These are phyloP conservation scores for Laspeyria flexula DNA, from an alignment of 2,888 invertebrate genomes.

Conservation along the genomic window DNA sequence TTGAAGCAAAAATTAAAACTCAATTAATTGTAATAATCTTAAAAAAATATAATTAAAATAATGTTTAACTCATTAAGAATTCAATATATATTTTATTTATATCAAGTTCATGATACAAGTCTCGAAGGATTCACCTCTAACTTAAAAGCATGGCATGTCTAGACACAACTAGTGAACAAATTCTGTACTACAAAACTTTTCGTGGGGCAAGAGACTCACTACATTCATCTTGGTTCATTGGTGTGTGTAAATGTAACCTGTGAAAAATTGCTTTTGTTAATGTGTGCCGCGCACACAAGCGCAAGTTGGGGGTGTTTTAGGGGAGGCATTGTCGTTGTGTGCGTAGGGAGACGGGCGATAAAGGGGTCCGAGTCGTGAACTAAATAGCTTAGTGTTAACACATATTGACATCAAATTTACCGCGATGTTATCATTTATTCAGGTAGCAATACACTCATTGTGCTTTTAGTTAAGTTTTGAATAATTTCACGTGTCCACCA, in stretches of 20 bases:
- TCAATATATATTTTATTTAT: slow-evolving; percentile 49
- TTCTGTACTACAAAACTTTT: slow-evolving; percentile 83
- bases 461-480: slow-evolving; percentile 70
- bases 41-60: no score
- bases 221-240: slow-evolving; percentile 61
- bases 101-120: slow-evolving; percentile 67
- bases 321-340: slow-evolving; percentile 54
- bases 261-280: slow-evolving; percentile 79
- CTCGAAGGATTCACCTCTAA: slow-evolving; percentile 77
- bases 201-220: slow-evolving; percentile 79
- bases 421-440: slow-evolving; percentile 86
- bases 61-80: slow-evolving; percentile 22
- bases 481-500: slow-evolving; percentile 56
- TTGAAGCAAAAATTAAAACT: not conserved
- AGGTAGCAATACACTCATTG: slow-evolving; percentile 79
- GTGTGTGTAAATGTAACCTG: slow-evolving; percentile 76
- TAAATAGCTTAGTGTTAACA: slow-evolving; percentile 87
- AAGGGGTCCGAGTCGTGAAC: slow-evolving; percentile 82
- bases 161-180: slow-evolving; percentile 84
- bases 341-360: slow-evolving; percentile 60
- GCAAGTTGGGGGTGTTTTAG: slow-evolving; percentile 41
- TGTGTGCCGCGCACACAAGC: slow-evolving; percentile 64
- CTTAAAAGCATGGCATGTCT: slow-evolving; percentile 82
- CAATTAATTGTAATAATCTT: no score
- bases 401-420: slow-evolving; percentile 86